These are phyloP conservation scores for Clusia tigrina DNA, from an alignment of 2,888 invertebrate genomes.

Conservation along the genomic window DNA sequence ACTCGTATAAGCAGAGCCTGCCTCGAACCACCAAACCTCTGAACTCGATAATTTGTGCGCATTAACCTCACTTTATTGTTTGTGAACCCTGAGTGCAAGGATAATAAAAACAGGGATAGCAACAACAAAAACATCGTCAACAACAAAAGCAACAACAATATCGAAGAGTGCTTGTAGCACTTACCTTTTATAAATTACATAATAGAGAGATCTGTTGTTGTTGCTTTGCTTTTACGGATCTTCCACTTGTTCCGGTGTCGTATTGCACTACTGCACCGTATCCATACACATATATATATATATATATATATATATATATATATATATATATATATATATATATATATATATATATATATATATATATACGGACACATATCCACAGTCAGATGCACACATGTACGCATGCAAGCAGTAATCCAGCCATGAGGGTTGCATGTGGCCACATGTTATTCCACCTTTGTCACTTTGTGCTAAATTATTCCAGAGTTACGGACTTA, in stretches of 20 bases:
- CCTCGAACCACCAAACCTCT: neutral
- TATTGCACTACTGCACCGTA: neutral
- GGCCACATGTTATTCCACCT: constrained; percentile 17
- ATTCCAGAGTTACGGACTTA: neutral
- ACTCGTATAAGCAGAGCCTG: neutral
- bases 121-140: neutral
- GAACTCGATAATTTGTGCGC: neutral
- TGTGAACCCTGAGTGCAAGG: neutral
- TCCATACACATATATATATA: neutral
- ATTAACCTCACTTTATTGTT: neutral
- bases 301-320: neutral
- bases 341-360: neutral
- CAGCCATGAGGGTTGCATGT: neutral
- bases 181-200: constrained; percentile 9
- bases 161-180: neutral
- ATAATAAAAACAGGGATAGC: neutral
- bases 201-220: neutral
- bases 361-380: constrained; percentile 10
- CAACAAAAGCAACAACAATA: neutral
- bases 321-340: constrained; percentile 14
- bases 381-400: constrained; percentile 15
- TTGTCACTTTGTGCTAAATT: neutral
- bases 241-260: constrained; percentile 8
- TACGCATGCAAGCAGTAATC: neutral
- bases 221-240: neutral